Base-by-base conservation (phyloP, 2,797 vertebrate genomes). In the Macropus fuliginosus region DNA sequence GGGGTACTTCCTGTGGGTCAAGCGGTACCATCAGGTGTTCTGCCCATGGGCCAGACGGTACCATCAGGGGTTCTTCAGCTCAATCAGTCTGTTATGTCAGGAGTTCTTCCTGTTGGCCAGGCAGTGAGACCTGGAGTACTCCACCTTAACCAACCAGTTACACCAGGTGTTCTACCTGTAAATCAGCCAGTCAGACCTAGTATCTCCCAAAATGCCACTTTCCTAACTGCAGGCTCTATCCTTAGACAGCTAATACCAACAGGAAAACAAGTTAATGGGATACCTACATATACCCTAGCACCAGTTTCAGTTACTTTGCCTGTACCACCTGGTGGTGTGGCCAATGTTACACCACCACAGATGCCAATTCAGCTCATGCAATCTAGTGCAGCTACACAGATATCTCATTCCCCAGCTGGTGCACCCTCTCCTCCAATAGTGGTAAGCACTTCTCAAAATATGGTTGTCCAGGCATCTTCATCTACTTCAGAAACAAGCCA, bases 171-270 rank as follows among this genome's bases (percentile, higher is more conserved):
- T 66, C 96, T 98, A 21, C 95, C 98, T 57, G 96, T 98, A 56
- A 98, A 96, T 62, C 98, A 98, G 93, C 92, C 98, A 0, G 93
- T 97, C 12, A 97, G 97, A 4, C 97, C 98, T 0, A 96, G 98
- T 0, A 91, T 98, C 0, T 97, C 99, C 4, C 99, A 99, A 11
- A 99, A 99, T 13, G 95, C 99, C 1, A 97, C 99, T 89, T 99
- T 99, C 98, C 97, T 99, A 93, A 99, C 99, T 0, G 98, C 99
- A 0, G 99, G 99, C 96, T 99, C 99, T 34, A 98, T 99, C 59
- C 98, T 99, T 13, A 98, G 99, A 98, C 99, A 99, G 96, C 98
- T 99, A 94, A 99, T 99, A 93, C 99, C 99, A 0, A 99, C 99
- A 0, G 99, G 99, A 56, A 99, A 99, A 95, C 99, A 99, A 95